Conservation (phyloP, 2,113 vertebrate species). For the Platysternon megacephalum region DNA sequence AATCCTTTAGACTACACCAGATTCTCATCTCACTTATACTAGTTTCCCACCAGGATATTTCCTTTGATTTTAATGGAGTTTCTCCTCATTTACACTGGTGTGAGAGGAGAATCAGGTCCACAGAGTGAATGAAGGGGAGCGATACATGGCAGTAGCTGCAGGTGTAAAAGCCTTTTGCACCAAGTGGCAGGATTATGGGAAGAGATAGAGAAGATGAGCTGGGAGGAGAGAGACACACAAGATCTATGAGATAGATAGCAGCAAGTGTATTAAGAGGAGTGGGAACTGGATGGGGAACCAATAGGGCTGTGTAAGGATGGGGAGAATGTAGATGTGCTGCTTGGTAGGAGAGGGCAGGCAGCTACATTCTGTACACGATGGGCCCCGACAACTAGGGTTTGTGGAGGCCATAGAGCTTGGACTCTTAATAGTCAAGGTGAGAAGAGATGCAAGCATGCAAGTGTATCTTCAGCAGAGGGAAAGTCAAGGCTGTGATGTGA, state of each 20-base stretch:
- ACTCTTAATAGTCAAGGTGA: background rate
- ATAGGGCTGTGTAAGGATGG: background rate
- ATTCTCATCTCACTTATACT: background rate
- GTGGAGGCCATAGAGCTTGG: background rate
- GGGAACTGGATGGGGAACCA: background rate
- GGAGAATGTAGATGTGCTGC: background rate
- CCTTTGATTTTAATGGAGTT: too few species aligned
- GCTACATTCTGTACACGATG: background rate
- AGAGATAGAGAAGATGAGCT: background rate
- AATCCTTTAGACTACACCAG: background rate
- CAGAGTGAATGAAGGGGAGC: background rate
- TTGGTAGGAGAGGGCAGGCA: background rate
- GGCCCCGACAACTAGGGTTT: background rate
- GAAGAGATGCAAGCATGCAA: background rate
- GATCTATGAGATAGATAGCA: background rate
- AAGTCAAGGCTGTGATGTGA: background rate
- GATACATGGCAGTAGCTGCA: background rate
- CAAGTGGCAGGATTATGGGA: background rate
- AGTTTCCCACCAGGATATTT: background rate
- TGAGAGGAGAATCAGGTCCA: background rate
- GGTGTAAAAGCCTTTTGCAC: background rate
- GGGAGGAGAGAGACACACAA: background rate
- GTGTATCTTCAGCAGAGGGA: background rate
- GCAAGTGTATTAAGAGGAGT: background rate
- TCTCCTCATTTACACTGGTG: background rate